Evolutionary conservation across 2,888 invertebrate genomes (phyloP).

Genomic region (Brenthis daphne): DNA sequence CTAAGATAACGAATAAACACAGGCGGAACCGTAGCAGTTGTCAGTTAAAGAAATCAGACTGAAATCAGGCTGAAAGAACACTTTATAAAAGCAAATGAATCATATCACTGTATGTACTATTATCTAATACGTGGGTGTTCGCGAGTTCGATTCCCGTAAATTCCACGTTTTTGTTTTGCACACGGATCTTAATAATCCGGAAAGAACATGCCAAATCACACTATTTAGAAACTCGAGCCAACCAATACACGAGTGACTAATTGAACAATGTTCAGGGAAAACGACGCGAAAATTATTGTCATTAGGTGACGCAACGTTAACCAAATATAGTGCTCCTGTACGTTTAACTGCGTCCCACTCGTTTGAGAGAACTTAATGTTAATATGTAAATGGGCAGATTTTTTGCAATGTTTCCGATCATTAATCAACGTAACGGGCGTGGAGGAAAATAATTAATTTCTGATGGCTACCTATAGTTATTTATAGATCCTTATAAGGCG

Average conservation of each 20-base stretch:
- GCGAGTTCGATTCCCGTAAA: not conserved
- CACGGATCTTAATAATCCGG: constrained; percentile 1
- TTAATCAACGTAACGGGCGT: constrained; percentile 10
- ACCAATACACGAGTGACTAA: constrained; percentile 25
- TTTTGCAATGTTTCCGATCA: constrained; percentile 13
- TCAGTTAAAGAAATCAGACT: no score
- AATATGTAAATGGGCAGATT: not conserved
- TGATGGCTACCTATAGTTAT: constrained; percentile 5
- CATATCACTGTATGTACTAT: no score
- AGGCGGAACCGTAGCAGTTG: no score
- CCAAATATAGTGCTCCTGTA: constrained; percentile 32
- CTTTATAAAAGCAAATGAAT: no score
- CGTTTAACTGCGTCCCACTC: constrained; percentile 22
- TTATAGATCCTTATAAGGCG: constrained; percentile 3
- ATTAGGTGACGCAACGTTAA: constrained; percentile 40
- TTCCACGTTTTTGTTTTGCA: constrained; percentile 11
- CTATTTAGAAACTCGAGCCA: constrained; percentile 2
- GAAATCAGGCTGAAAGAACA: no score
- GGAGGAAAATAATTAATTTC: constrained; percentile 7
- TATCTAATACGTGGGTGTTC: no score
- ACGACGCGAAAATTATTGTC: constrained; percentile 37
- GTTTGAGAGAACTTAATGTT: not conserved
- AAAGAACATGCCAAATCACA: constrained; percentile 8
- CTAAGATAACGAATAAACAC: no score
- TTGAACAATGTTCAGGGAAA: constrained; percentile 26